phyloP scores from a whole-genome alignment of 2,888 invertebrate genomes.

The Plebejus anna region DNA sequence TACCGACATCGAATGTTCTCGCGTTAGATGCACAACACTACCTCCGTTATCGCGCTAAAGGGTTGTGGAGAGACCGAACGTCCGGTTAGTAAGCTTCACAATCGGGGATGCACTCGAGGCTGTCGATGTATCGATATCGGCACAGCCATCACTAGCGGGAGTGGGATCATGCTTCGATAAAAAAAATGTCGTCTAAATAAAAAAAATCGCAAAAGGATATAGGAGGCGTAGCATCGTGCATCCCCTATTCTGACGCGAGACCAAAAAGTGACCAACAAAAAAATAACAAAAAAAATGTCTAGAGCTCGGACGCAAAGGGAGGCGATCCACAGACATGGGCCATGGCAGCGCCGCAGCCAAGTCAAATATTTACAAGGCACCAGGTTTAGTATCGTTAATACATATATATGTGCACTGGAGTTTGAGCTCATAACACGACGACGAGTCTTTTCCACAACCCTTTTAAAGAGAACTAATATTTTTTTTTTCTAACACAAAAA shows the following conservation, averaged over 20 bases:
- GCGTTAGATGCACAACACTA: slow-evolving; percentile 78
- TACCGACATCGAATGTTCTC: slow-evolving; percentile 42
- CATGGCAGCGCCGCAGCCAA: background rate
- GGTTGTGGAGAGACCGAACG: slow-evolving; percentile 77
- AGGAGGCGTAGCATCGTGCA: slow-evolving; percentile 77
- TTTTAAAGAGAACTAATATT: slow-evolving; percentile 41
- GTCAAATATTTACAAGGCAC: slow-evolving; percentile 3
- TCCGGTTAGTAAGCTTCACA: slow-evolving; percentile 73
- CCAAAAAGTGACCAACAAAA: slow-evolving; percentile 53
- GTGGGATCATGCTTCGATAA: slow-evolving; percentile 64
- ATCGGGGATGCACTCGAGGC: slow-evolving; percentile 77
- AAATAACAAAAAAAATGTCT: slow-evolving; percentile 46
- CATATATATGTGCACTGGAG: slow-evolving; percentile 43
- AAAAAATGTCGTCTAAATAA: slow-evolving; percentile 34
- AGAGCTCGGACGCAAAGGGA: slow-evolving; percentile 75
- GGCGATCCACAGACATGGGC: slow-evolving; percentile 56
- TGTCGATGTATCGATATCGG: slow-evolving; percentile 67
- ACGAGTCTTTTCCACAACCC: slow-evolving; percentile 76
- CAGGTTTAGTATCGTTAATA: slow-evolving; percentile 39
- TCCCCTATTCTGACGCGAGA: slow-evolving; percentile 77
- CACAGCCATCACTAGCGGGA: slow-evolving; percentile 46
- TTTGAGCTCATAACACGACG: slow-evolving; percentile 50
- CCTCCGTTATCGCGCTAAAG: slow-evolving; percentile 55
- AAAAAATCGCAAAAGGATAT: slow-evolving; percentile 56
- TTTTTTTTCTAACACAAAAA: slow-evolving; percentile 23